phyloP scores from a whole-genome alignment of 2,888 invertebrate species.

The Nephrocerus scutellatus region DNA sequence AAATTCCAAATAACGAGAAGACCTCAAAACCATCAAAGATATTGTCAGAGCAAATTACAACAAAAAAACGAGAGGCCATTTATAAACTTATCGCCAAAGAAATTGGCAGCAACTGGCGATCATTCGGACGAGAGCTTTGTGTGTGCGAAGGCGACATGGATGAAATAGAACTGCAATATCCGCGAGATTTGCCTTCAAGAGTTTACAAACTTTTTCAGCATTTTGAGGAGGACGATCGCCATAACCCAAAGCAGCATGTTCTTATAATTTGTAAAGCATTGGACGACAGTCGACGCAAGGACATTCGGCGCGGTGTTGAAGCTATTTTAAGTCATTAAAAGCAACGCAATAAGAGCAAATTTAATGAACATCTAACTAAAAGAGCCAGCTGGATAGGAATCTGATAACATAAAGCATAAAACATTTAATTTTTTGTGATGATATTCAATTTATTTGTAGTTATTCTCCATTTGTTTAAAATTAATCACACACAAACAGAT shows the following conservation, averaged over 20 bases:
- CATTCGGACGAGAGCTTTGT: constrained; percentile 36
- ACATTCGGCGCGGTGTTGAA: constrained; percentile 31
- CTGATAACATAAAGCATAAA: too few relatives aligned
- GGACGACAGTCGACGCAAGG: constrained; percentile 32
- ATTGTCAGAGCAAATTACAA: constrained; percentile 21
- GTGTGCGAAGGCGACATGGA: constrained; percentile 40
- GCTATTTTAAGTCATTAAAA: too few relatives aligned
- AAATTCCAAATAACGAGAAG: constrained; percentile 7
- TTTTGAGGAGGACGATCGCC: constrained; percentile 38
- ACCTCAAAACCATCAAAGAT: not conserved
- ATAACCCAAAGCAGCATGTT: constrained; percentile 26
- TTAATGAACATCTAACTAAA: too few relatives aligned
- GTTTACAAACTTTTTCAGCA: constrained; percentile 34
- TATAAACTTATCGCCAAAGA: constrained; percentile 35
- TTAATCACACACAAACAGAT: too few relatives aligned
- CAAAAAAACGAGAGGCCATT: constrained; percentile 33
- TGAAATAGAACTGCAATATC: constrained; percentile 32
- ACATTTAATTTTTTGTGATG: too few relatives aligned
- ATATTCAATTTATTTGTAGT: too few relatives aligned
- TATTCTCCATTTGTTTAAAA: too few relatives aligned
- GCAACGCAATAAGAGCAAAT: too few relatives aligned
- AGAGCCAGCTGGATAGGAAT: too few relatives aligned
- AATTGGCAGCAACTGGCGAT: constrained; percentile 40
- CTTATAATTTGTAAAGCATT: constrained; percentile 30
- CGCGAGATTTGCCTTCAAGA: constrained; percentile 32